Base-by-base conservation (phyloP, 2,888 invertebrate species). In the Plemyria rubiginata region DNA sequence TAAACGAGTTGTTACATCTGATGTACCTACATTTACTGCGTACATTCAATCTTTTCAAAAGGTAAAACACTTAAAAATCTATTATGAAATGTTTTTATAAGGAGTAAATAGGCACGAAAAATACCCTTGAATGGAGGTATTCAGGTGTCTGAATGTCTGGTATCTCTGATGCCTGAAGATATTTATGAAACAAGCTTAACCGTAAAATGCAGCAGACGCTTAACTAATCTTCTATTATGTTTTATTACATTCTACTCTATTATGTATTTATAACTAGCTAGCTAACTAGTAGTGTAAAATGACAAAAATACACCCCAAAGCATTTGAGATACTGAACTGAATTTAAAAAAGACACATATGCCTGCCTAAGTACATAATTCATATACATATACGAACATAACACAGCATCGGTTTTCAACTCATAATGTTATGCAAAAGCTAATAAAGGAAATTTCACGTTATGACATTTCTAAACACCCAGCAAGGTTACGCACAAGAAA, bases 381-480 rank as follows among this genome's bases (percentile, higher is more conserved):
- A n/a, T n/a, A n/a, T n/a, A n/a, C n/a, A n/a, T n/a, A n/a, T n/a
- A 40, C 40, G 38, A 29, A 29, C 41, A 56, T 29, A 29, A 41
- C 36, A 3, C 2, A 48, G 32, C 48, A 53, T 49, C 46, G 40
- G 48, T 52, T 54, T 46, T 41, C 48, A 41, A 56, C 61, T 46
- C 55, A 13, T 60, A 57, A 60, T 60, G 40, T 54, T 65, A 65
- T 65, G 60, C 60, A 57, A 54, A 65, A 58, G 65, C 65, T 65
- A 61, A 65, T 65, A 61, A 61, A 64, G 50, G 57, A 60, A 60
- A 61, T 60, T 60, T 54, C 48, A 46, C 65, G 54, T 57, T 57
- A 58, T 57, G 65, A 61, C 65, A 61, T 60, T 60, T 60, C 65
- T 64, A 68, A 68, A 70, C 62, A 67, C 66, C 62, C 60, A 38